Evolutionary conservation across 2,113 vertebrate genomes (phyloP).

Genomic region (Chloroceryle aenea): DNA sequence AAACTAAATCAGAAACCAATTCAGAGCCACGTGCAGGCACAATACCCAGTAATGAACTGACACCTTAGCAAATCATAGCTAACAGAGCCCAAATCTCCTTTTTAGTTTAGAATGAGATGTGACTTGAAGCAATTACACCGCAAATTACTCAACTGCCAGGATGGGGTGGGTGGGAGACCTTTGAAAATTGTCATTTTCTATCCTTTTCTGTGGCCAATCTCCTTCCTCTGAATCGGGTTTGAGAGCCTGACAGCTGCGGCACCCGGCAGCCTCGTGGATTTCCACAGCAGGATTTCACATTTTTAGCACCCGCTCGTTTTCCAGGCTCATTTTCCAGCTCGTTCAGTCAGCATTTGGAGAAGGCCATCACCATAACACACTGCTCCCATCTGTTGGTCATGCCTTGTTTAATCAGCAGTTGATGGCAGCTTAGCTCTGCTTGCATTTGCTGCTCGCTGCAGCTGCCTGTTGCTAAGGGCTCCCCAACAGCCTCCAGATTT

Average conservation of each 20-base stretch:
- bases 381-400: slow-evolving; percentile 44
- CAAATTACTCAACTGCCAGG: slow-evolving; percentile 23
- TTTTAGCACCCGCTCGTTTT: slow-evolving; percentile 38
- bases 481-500: background rate
- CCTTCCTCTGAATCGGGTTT: background rate
- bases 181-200: background rate
- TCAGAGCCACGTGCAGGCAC: background rate
- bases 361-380: slow-evolving; percentile 2
- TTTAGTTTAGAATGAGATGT: slow-evolving; percentile 2
- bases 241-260: slow-evolving; percentile 17
- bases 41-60: background rate
- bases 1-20: background rate
- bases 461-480: slow-evolving; percentile 17
- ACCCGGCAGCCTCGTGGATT: background rate
- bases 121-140: slow-evolving; percentile 14
- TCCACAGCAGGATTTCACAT: background rate
- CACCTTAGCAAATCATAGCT: background rate
- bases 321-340: background rate
- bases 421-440: background rate
- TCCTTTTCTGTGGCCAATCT: background rate
- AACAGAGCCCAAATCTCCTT: background rate
- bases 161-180: background rate
- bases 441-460: slow-evolving; percentile 17
- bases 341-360: slow-evolving; percentile 17
- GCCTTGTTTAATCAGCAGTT: slow-evolving; percentile 19